Evolutionary conservation across 2,888 invertebrate genomes (phyloP).

Genomic region (Brenthis daphne): DNA sequence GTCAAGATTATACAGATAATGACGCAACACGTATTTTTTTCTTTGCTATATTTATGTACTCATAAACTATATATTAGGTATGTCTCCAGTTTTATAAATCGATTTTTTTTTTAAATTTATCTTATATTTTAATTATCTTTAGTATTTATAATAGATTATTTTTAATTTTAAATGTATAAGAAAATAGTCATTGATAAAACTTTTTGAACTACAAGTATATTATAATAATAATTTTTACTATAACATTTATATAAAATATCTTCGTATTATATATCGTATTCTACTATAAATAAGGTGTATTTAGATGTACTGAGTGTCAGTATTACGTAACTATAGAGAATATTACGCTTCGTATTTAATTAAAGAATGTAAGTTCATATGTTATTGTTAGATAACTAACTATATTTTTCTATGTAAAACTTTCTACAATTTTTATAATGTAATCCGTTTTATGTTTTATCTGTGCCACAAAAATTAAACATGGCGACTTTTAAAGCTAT

Average conservation of each 20-base stretch:
- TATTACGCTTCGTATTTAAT: constrained; percentile 40
- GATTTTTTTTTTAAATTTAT: not conserved
- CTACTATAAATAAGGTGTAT: not conserved
- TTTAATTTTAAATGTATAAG: not conserved
- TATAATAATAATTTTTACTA: not conserved
- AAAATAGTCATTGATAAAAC: no score
- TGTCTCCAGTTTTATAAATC: not conserved
- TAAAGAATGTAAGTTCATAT: constrained; percentile 47
- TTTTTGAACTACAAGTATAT: no score
- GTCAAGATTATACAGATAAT: constrained; percentile 7
- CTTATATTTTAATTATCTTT: not conserved
- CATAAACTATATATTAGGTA: no score
- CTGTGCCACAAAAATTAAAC: constrained; percentile 29
- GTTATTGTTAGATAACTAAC: constrained; percentile 68
- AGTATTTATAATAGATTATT: not conserved
- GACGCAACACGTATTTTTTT: constrained; percentile 1
- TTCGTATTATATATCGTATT: not conserved
- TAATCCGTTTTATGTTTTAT: constrained; percentile 42
- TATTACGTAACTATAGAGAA: constrained; percentile 40
- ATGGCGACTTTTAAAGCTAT: constrained; percentile 13
- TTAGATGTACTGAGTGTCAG: constrained; percentile 37
- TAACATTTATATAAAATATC: not conserved
- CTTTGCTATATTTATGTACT: not conserved
- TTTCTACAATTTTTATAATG: constrained; percentile 68
- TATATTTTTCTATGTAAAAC: constrained; percentile 76